Evolutionary conservation across 2,113 vertebrate genomes (phyloP).

Genomic region (Oreochromis niloticus): DNA sequence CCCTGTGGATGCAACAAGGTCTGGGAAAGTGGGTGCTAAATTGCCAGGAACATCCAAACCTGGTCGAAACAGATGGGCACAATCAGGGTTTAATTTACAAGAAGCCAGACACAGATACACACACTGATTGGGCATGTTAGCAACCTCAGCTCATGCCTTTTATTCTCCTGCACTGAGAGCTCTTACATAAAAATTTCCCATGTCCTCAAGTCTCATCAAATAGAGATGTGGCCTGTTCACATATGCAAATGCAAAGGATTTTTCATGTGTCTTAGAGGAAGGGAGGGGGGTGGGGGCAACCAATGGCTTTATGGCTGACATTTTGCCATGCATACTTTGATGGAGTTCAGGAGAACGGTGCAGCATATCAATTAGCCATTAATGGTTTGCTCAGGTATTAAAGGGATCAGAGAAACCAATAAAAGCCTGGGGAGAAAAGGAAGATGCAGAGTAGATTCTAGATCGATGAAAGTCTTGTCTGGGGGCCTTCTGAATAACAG

Average conservation of each 20-base stretch:
- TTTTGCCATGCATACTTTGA: slow-evolving; percentile 48
- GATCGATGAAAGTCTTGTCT: slow-evolving; percentile 47
- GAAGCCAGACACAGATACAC: slow-evolving; percentile 29
- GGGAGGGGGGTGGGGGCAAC: neutral
- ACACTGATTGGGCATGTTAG: slow-evolving; percentile 27
- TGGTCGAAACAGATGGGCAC: slow-evolving; percentile 48
- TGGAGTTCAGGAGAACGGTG: slow-evolving; percentile 51
- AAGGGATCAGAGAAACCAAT: slow-evolving; percentile 64
- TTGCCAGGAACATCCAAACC: slow-evolving; percentile 42
- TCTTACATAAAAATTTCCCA: neutral
- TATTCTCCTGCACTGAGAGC: neutral
- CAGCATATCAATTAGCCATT: slow-evolving; percentile 72
- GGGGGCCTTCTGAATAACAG: slow-evolving; percentile 11
- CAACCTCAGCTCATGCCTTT: neutral
- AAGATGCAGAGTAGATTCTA: slow-evolving; percentile 16
- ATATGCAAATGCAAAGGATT: slow-evolving; percentile 23
- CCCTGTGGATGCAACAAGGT: neutral
- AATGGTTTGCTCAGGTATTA: slow-evolving; percentile 69
- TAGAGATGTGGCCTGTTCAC: neutral
- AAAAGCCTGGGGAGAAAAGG: slow-evolving; percentile 40
- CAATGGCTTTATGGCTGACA: slow-evolving; percentile 43
- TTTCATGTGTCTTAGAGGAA: neutral
- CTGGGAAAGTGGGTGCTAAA: slow-evolving; percentile 20
- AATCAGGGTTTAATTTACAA: slow-evolving; percentile 49
- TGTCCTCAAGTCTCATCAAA: slow-evolving; percentile 18